These are phyloP conservation scores for Laodelphax striatellus DNA, from an alignment of 1,140 invertebrate species.

Conservation along the genomic window DNA sequence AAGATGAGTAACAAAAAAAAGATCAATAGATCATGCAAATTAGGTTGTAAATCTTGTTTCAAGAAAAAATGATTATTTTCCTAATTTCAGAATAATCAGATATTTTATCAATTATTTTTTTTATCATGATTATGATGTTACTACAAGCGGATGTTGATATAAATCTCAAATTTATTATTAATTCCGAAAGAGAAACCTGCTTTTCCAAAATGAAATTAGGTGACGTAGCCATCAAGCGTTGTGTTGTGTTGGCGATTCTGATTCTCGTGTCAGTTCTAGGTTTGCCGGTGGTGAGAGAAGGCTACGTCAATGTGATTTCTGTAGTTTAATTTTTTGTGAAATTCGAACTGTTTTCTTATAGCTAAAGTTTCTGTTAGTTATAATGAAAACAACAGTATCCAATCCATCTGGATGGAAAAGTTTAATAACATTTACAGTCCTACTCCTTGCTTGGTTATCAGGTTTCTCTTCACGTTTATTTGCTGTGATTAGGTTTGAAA, in stretches of 20 bases:
- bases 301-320: background rate
- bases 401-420: conserved; percentile 39
- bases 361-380: background rate
- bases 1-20: too few relatives aligned
- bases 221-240: background rate
- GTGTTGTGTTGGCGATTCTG: background rate
- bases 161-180: too few relatives aligned
- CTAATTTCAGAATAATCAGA: too few relatives aligned
- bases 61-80: too few relatives aligned
- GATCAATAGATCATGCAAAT: too few relatives aligned
- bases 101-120: too few relatives aligned
- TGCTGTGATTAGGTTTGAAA: conserved; percentile 98
- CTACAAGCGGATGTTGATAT: too few relatives aligned
- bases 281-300: background rate
- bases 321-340: background rate
- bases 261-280: conserved; percentile 3
- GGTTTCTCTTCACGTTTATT: conserved; percentile 96
- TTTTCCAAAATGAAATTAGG: background rate
- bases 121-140: too few relatives aligned
- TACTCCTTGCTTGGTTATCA: conserved; percentile 90
- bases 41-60: too few relatives aligned
- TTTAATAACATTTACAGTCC: conserved; percentile 80
- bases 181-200: too few relatives aligned
- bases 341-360: background rate
- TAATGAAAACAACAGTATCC: conserved; percentile 13